Conservation (phyloP, 2,797 vertebrate species). For the Toxotes lorentzi region DNA sequence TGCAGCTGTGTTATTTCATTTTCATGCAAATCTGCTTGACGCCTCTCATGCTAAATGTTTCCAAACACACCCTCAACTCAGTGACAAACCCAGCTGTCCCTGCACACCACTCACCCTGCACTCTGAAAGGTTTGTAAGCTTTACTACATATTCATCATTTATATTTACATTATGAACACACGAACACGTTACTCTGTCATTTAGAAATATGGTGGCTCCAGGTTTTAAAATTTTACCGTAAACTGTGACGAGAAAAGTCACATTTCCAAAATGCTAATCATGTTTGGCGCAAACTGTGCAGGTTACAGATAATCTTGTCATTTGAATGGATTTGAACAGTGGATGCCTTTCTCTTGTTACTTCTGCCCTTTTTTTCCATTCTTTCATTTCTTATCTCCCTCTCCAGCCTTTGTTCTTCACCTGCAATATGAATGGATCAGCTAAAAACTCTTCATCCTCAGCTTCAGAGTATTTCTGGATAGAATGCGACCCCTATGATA, state of each 20-base stretch:
- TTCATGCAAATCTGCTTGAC: conserved; percentile 27
- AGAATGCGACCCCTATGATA: neutral
- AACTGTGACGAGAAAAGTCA: no score
- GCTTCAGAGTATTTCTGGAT: neutral
- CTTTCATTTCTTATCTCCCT: no score
- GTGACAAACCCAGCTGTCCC: neutral
- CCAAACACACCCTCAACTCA: neutral
- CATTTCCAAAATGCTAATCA: neutral
- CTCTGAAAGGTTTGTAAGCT: conserved; percentile 17
- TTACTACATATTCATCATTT: neutral
- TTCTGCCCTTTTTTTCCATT: no score
- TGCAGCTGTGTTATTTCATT: neutral
- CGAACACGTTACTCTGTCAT: neutral
- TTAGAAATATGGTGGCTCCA: neutral
- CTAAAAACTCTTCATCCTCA: conserved; percentile 9
- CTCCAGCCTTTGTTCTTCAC: neutral
- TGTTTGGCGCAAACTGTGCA: neutral
- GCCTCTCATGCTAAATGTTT: neutral
- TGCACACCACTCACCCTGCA: neutral
- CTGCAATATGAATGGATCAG: neutral
- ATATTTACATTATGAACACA: neutral
- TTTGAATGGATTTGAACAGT: no score
- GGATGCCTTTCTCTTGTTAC: neutral
- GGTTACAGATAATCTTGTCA: neutral
- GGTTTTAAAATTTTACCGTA: neutral